Evolutionary conservation across 2,113 vertebrate genomes (phyloP).

Genomic region (Neoarius graeffei): DNA sequence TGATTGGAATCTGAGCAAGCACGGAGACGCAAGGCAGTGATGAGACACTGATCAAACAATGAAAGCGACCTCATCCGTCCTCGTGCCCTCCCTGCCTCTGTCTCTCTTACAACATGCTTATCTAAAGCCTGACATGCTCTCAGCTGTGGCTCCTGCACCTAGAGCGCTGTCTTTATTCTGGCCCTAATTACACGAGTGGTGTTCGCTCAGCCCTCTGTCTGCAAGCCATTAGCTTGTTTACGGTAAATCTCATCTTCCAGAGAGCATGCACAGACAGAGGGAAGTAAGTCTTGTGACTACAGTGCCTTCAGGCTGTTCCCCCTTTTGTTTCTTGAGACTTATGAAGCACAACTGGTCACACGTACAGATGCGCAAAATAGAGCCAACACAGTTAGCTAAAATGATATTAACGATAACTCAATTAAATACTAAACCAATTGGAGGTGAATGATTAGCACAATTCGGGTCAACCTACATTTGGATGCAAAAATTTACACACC

Average conservation of each 20-base stretch:
- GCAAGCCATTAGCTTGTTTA: slow-evolving; percentile 49
- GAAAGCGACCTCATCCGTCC: slow-evolving; percentile 48
- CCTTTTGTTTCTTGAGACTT: neutral
- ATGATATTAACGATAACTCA: neutral
- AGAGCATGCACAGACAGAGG: slow-evolving; percentile 19
- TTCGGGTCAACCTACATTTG: neutral
- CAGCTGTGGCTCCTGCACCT: slow-evolving; percentile 28
- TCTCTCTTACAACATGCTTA: slow-evolving; percentile 32
- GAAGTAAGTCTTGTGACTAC: slow-evolving; percentile 33
- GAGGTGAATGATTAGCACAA: neutral
- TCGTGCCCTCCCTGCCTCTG: slow-evolving; percentile 19
- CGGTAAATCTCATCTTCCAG: slow-evolving; percentile 44
- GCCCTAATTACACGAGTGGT: slow-evolving; percentile 41
- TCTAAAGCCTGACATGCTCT: slow-evolving; percentile 37
- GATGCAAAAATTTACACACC: neutral
- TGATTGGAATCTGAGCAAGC: slow-evolving; percentile 51
- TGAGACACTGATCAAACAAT: slow-evolving; percentile 63
- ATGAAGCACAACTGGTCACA: neutral
- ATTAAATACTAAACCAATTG: slow-evolving; percentile 11
- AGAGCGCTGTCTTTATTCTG: slow-evolving; percentile 34
- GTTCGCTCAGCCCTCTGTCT: slow-evolving; percentile 40
- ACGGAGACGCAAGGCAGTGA: slow-evolving; percentile 38
- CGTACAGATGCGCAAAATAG: neutral
- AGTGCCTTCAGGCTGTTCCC: slow-evolving; percentile 10
- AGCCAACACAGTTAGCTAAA: neutral